Base-by-base conservation (phyloP, 92 coral and sea anemone genomes). In the Parazoanthus atlanticus region DNA sequence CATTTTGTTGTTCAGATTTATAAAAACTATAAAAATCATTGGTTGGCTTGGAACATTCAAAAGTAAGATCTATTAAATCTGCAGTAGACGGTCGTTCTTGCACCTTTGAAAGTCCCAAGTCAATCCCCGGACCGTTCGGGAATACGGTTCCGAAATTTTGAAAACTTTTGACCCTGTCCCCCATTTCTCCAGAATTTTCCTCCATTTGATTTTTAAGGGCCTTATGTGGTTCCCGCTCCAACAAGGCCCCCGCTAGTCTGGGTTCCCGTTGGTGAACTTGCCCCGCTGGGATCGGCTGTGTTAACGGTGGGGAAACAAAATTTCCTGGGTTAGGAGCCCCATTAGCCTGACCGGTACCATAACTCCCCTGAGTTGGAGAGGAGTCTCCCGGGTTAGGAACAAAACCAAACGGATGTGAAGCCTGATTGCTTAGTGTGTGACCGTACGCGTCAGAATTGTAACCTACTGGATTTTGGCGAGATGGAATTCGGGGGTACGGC, bases 191-290 rank as follows among this genome's bases (percentile, higher is more conserved):
- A n/a, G n/a, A n/a, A 33, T 26, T 78, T 78, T 28, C 66, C 25
- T 34, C 30, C 10, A 78, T 47, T 25, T 78, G 47, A 78, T 78
- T 61, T 8, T 78, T 28, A 78, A 78, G 82, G 82, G 82, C 82
- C 82, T 61, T 78, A 43, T 78, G 21, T 43, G 82, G 66, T 78
- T 78, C 82, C 82, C 82, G 82, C 82, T 78, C 82, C 82, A 78
- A 43, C 28, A 78, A 78, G 82, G 66, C 82, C 67, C 82, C 6
- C 2, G 30, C 66, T 43, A 78, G 82, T 78, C 47, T 46, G 40
- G 82, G 82, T 78, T 23, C 13, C 82, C 47, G 82, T 40, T 77
- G 81, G 61, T 77, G 81, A 58, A 3, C 41, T 77, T 77, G 81
- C 47, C 81, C 81, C 21, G 47, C 64, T 77, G 17, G 81, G 64